These are phyloP conservation scores for Ennomos erosarius DNA, from an alignment of 2,888 invertebrate species.

Conservation along the genomic window DNA sequence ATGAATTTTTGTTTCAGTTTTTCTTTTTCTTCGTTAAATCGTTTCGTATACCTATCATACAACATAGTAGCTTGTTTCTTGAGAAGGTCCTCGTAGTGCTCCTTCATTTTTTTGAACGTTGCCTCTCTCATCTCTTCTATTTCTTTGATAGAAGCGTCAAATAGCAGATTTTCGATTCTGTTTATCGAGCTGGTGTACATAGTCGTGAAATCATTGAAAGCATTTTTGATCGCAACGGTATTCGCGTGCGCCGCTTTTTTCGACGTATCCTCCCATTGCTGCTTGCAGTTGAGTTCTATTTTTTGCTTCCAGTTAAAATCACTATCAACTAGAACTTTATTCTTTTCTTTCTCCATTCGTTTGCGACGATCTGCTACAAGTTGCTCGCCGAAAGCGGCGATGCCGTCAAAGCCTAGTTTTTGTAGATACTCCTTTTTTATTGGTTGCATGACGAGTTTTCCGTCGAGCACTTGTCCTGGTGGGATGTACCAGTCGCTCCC, in stretches of 20 bases:
- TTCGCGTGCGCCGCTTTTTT: conserved; percentile 51
- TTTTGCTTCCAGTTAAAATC: conserved; percentile 62
- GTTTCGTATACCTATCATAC: conserved; percentile 60
- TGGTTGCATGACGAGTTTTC: conserved; percentile 66
- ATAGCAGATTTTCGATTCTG: conserved; percentile 63
- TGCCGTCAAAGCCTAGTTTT: conserved; percentile 62
- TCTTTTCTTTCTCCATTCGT: conserved; percentile 54
- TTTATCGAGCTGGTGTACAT: conserved; percentile 60
- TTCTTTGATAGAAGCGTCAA: conserved; percentile 59
- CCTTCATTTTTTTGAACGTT: conserved; percentile 57
- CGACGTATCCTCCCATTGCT: conserved; percentile 53
- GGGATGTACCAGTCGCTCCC: conserved; percentile 72
- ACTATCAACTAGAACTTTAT: conserved; percentile 50
- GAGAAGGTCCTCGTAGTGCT: conserved; percentile 52
- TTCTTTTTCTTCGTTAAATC: conserved; percentile 55
- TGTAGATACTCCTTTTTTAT: conserved; percentile 55
- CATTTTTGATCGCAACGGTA: conserved; percentile 56
- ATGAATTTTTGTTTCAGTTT: conserved; percentile 61
- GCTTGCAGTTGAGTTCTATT: conserved; percentile 45
- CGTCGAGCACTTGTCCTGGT: conserved; percentile 62
- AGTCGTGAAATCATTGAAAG: conserved; percentile 59
- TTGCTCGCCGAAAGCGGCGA: conserved; percentile 55
- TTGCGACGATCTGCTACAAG: conserved; percentile 53
- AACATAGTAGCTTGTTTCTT: conserved; percentile 64
- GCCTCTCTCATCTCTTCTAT: conserved; percentile 55